phyloP scores from a whole-genome alignment of 2,113 vertebrate species.

The Balaenoptera acutorostrata region DNA sequence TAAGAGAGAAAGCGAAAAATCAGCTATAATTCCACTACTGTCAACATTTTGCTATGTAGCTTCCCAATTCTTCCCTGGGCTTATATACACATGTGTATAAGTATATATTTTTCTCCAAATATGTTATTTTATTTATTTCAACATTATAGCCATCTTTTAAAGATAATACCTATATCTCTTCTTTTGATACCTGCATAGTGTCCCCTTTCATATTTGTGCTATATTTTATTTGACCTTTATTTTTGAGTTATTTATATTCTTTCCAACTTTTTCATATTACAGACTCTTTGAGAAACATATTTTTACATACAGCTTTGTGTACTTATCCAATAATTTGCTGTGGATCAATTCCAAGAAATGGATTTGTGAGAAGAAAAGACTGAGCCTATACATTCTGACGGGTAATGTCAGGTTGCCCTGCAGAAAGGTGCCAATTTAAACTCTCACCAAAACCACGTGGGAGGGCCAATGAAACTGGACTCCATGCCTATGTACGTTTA shows the following conservation, averaged over 20 bases:
- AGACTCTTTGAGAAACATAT: not conserved
- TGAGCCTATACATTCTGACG: not conserved
- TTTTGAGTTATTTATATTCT: not conserved
- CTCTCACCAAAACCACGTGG: not conserved
- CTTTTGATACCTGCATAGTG: not conserved
- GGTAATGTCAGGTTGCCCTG: not conserved
- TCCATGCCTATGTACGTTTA: not conserved
- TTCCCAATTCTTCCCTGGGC: not conserved
- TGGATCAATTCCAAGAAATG: not conserved
- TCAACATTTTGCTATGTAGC: not conserved
- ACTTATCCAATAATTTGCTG: not conserved
- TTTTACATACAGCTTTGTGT: not conserved
- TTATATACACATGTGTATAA: not conserved
- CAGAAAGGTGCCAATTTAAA: not conserved
- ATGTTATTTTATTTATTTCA: not conserved
- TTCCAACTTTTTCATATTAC: not conserved
- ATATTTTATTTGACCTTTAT: not conserved
- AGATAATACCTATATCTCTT: not conserved
- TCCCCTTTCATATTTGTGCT: not conserved
- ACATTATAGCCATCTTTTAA: not conserved
- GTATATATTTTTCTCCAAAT: not conserved
- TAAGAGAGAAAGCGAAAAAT: not conserved
- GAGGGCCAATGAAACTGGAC: not conserved
- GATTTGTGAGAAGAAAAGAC: not conserved
- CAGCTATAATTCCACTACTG: not conserved